Evolutionary conservation across 2,888 invertebrate genomes (phyloP), one percentile per base, ranked within the genome.

Genomic region (Sarcophaga caerulescens): DNA sequence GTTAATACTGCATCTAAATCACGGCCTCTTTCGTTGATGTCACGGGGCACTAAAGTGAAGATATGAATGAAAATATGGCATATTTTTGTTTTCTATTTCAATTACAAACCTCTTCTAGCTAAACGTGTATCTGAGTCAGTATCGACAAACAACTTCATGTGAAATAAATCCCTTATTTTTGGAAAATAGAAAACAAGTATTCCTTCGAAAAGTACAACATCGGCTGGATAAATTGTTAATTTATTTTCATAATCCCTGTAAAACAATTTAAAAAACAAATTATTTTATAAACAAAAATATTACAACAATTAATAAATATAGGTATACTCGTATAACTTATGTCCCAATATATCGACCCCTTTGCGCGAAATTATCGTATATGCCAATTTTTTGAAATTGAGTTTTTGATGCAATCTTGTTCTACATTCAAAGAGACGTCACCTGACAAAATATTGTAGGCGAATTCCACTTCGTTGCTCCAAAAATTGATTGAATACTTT

Each of bases 111-210:
- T 95, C 99, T 95, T 90, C 99, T 95, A 0, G 99, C 98, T 25
- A 99, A 94, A 91, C 99, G 95, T 1, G 99, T 99, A 93, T 99
- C 99, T 0, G 99, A 99, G 94, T 99, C 99, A 0, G 99, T 99
- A 92, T 99, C 99, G 4, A 99, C 99, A 94, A 99, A 99, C 60
- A 99, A 94, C 93, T 99, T 99, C 98, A 99, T 99, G 93, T 99
- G 98, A 94, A 99, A 99, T 84, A 99, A 94, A 85, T 99, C 97
- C 75, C 99, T 94, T 87, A 99, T 97, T 92, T 98, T 97, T 0
- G 98, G 97, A 93, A 98, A 98, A 94, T 99, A 99, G 94, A 99
- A 99, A 59, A 98, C 98, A 81, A 99, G 95, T 92, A 99, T 99
- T 23, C 99, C 99, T 93, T 99, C 99, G 90, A 99, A 97, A 10